A percentile compares a stretch with the other conserved stretches of the same genome.
Evolutionary conservation across 1,140 invertebrate genomes (phyloP).

Genomic region (Drosophila murphyi): DNA sequence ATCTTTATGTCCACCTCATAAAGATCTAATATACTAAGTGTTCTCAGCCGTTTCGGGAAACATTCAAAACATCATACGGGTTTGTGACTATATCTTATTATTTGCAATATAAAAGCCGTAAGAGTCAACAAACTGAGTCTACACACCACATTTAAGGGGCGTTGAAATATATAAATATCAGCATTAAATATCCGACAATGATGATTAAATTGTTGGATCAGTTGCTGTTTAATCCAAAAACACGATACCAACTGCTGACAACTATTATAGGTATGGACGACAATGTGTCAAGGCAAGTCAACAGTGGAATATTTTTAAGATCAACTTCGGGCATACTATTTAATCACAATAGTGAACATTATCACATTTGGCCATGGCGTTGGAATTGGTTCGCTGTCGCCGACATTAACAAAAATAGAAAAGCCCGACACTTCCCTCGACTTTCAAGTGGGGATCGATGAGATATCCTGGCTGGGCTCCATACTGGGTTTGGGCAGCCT

Average conservation of each 20-base stretch:
- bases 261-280: conserved; percentile 60
- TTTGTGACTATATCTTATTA: conserved; percentile 8
- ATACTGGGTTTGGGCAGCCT: conserved; percentile 74
- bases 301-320: neutral
- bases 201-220: conserved; percentile 40
- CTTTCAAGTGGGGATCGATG: conserved; percentile 63
- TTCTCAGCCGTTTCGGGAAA: neutral
- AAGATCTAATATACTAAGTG: conserved; percentile 14
- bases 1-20: conserved; percentile 9
- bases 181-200: conserved; percentile 26
- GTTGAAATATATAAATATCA: neutral
- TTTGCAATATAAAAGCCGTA: conserved; percentile 9
- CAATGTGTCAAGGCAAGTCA: no score
- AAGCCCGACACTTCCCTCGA: conserved; percentile 56
- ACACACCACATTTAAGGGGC: neutral
- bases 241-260: conserved; percentile 68
- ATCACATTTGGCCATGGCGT: conserved; percentile 85
- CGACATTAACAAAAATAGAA: conserved; percentile 70
- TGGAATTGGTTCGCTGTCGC: conserved; percentile 85
- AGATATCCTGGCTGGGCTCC: conserved; percentile 83
- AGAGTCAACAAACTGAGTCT: neutral
- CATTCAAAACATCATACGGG: neutral
- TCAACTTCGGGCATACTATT: neutral
- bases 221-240: conserved; percentile 39
- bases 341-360: conserved; percentile 76